Evolutionary conservation across 2,888 invertebrate species (phyloP).

Genomic region (Cantharis lateralis): DNA sequence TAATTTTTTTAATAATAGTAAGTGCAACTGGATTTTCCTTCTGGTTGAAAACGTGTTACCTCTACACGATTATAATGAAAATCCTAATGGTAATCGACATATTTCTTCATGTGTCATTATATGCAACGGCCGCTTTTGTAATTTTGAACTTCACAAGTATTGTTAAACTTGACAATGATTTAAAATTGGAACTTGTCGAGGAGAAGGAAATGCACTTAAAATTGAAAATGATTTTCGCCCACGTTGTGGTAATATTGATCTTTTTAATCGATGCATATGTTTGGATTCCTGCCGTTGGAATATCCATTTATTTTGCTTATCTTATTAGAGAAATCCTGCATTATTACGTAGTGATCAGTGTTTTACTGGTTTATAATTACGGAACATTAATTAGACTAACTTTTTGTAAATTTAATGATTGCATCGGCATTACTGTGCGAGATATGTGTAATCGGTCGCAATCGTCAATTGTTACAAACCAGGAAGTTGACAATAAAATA

Average conservation of each 20-base stretch:
- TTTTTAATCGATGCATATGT: not conserved
- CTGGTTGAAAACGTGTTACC: not conserved
- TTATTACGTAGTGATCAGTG: not conserved
- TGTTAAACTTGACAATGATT: not conserved
- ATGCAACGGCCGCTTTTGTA: not conserved
- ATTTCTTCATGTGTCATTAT: not conserved
- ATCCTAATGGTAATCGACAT: not conserved
- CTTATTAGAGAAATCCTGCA: not conserved
- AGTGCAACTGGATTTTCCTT: not conserved
- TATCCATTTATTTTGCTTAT: not conserved
- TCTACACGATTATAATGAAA: not conserved
- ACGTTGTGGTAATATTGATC: not conserved
- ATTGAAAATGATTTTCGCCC: not conserved
- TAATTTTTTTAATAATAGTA: not conserved
- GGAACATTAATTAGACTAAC: not conserved
- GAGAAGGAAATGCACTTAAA: not conserved
- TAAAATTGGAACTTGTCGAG: not conserved
- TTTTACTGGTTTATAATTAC: slow-evolving; percentile 2
- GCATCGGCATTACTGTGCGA: not conserved
- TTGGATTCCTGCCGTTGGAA: not conserved
- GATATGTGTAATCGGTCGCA: not conserved
- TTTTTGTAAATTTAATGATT: not conserved
- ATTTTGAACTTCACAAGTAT: not conserved
- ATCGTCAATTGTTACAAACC: not conserved
- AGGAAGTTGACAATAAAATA: not conserved